Evolutionary conservation across 2,888 invertebrate species (phyloP), one percentile per base, ranked within the genome.

Genomic region (Troilus luridus): DNA sequence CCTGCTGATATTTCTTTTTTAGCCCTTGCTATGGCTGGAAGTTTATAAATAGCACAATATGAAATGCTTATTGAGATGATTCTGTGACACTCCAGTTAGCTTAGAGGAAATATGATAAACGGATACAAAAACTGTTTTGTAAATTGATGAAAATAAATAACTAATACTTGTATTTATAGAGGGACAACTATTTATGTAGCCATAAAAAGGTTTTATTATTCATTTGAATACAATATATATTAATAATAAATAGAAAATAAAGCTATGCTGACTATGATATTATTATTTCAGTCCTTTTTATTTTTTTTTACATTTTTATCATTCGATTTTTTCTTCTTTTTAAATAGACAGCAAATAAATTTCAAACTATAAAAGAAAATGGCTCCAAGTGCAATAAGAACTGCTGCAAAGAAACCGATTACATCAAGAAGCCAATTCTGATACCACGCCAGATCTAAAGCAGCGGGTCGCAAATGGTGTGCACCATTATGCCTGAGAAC

Each of bases 401-500:
- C 17, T 21, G 64, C 60, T 41, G 24, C 10, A 11, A 59, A 77
- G 0, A 81, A 7, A 3, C 59, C 90, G 11, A 77, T 41, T 7
- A 90, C 81, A 27, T 90, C 90, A 21, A 90, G 14, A 24, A 90
- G 27, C 24, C 54, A 54, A 19, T 59, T 24, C 81, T 90, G 90
- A 72, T 90, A 90, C 90, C 90, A 90, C 7, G 90, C 24, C 3
- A 90, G 77, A 19, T 81, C 62, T n/a, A 81, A 19, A 60, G 27
- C 14, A 24, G 59, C 90, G 10, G 90, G 90, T 12, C 90, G 60
- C 41, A 90, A 54, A 60, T 90, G 90, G 5, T 19, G 58, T 5
- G 90, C 90, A 14, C 85, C 90, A 24, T 85, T 67, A 27, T 90
- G 90, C 21, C 90, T 56, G 14, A 90, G 60, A 14, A 90, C 90